These are phyloP conservation scores for Calephelis nemesis DNA, from an alignment of 1,140 invertebrate genomes.

Conservation along the genomic window DNA sequence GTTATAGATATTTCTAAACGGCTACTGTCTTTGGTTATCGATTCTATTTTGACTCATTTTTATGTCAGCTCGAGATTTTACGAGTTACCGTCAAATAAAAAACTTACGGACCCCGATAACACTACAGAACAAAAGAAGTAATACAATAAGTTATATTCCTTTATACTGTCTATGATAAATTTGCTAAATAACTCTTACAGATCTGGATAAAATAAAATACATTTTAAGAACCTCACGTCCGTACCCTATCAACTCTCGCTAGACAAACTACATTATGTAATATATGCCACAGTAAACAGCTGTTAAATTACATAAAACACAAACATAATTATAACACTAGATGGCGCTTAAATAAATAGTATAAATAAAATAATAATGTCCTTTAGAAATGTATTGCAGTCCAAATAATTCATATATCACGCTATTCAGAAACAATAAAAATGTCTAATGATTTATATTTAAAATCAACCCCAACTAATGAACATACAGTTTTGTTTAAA, in stretches of 20 bases:
- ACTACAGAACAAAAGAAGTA: too few species aligned
- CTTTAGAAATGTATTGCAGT: conserved; percentile 1
- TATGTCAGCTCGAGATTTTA: too few species aligned
- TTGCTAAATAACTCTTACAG: too few species aligned
- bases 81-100: too few species aligned
- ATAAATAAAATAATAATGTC: conserved; percentile 15
- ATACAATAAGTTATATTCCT: too few species aligned
- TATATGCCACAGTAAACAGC: background rate
- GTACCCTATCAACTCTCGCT: background rate
- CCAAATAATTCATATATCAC: background rate
- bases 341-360: conserved; percentile 15
- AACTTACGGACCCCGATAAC: too few species aligned
- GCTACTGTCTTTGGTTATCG: too few species aligned
- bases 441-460: background rate
- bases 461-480: background rate
- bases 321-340: conserved; percentile 13
- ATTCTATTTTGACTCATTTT: too few species aligned
- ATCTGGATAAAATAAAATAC: background rate
- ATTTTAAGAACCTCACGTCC: background rate
- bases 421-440: conserved; percentile 1
- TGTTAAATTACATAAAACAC: conserved; percentile 1
- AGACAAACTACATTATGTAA: conserved; percentile 1
- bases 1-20: background rate
- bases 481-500: background rate
- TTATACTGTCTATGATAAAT: too few species aligned